Base-by-base conservation (phyloP, 2,888 invertebrate genomes). In the Cephus sareptanus region DNA sequence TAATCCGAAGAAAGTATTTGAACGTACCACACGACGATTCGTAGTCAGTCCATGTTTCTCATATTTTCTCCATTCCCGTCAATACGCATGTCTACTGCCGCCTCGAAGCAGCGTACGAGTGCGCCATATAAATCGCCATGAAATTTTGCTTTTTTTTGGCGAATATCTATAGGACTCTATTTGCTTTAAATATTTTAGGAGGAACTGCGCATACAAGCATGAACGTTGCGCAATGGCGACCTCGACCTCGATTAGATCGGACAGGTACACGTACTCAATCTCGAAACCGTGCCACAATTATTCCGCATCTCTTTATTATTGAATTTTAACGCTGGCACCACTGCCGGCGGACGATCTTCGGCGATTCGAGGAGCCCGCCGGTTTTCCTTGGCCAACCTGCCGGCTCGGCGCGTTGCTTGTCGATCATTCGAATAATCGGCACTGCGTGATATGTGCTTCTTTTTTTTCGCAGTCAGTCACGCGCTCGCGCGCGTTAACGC, bases 191-290 rank as follows among this genome's bases (percentile, higher is more conserved):
- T 23, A 56, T 2, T 56, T 56, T 56, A 0, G 40, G 40, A 56
- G 23, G 75, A 75, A 75, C 75, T 34, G 35, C 75, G 75, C 75
- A 70, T 31, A 56, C 71, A 77, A 75, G 31, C 71, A 23, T 4
- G 33, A 23, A 73, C 37, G 33, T 78, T 76, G 68, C 78, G 78
- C 76, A 76, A 71, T 30, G 34, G 69, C n/a, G 73, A 73, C 78
- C 75, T 78, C 78, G 78, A 73, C 75, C 78, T 70, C 75, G 78
- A 76, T 78, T 73, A 76, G 76, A 78, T 31, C 75, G 75, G n/a
- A 75, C 56, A 34, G 31, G 71, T 33, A 71, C 71, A 71, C 71
- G 74, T 35, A 74, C 37, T 35, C 74, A 11, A 33, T 23, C 37
- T 34, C 31, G 33, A 71, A 71, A 71, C 71, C 71, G 71, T 71